phyloP scores from a whole-genome alignment of 2,113 vertebrate species.

The Notiomystis cincta region DNA sequence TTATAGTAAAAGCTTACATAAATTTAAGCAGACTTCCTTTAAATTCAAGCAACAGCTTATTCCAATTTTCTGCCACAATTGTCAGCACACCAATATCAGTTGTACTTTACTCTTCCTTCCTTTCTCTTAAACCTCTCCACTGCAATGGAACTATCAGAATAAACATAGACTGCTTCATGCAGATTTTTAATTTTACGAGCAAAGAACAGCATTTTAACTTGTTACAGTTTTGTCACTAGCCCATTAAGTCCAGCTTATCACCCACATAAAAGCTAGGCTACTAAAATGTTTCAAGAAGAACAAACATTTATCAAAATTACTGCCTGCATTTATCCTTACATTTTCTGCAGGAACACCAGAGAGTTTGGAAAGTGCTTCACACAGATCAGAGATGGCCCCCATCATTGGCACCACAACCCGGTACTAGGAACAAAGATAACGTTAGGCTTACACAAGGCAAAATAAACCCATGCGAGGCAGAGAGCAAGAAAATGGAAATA shows the following conservation, averaged over 20 bases:
- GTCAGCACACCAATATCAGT: not conserved
- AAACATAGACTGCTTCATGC: not conserved
- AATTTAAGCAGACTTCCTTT: not conserved
- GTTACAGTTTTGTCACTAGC: not conserved
- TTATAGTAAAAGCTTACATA: not conserved
- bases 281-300: not conserved
- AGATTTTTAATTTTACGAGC: not conserved
- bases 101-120: not conserved
- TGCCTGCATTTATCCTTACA: constrained; percentile 68
- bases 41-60: not conserved
- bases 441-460: not conserved
- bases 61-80: not conserved
- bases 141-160: not conserved
- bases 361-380: constrained; percentile 84
- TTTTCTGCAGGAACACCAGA: constrained; percentile 87
- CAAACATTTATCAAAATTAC: not conserved
- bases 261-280: not conserved
- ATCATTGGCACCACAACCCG: constrained; percentile 89
- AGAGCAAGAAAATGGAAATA: not conserved
- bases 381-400: constrained; percentile 87
- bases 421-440: constrained; percentile 74
- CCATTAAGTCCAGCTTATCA: not conserved
- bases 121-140: not conserved
- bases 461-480: not conserved
- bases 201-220: not conserved